Evolutionary conservation across 1,140 invertebrate genomes (phyloP).

Genomic region (Drosophila oshimai): DNA sequence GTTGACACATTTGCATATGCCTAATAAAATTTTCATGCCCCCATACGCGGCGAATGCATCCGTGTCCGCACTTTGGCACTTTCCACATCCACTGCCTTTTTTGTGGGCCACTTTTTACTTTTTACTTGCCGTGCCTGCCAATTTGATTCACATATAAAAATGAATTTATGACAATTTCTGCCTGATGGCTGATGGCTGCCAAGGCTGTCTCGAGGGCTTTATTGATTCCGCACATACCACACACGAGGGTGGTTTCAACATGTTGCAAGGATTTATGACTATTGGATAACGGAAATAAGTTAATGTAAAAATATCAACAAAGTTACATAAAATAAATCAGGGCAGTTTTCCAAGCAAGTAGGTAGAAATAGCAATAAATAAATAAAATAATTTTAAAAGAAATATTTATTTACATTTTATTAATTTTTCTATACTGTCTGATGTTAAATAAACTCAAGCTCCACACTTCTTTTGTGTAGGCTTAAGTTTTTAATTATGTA

Average conservation of each 20-base stretch:
- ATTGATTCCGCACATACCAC: constrained; percentile 30
- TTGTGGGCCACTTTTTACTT: constrained; percentile 40
- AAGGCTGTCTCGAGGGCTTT: constrained; percentile 44
- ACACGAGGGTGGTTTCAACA: constrained; percentile 5
- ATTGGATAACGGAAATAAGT: no score
- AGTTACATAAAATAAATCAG: no score
- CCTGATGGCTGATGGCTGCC: constrained; percentile 70
- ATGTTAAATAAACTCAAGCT: no score
- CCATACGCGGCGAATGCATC: constrained; percentile 25
- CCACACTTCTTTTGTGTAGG: no score
- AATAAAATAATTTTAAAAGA: no score
- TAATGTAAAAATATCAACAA: no score
- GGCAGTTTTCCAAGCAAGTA: no score
- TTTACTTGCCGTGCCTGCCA: constrained; percentile 67
- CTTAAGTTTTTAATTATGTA: no score
- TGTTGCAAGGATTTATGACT: no score
- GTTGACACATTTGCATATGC: constrained; percentile 81
- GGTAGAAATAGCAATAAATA: no score
- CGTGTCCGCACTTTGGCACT: constrained; percentile 37
- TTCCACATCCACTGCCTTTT: constrained; percentile 43
- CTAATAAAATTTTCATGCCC: constrained; percentile 73
- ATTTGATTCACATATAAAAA: constrained; percentile 66
- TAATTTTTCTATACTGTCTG: no score
- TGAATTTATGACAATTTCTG: constrained; percentile 80
- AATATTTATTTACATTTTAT: no score